Base-by-base conservation (phyloP, 2,797 vertebrate genomes). In the Eospalax fontanierii region DNA sequence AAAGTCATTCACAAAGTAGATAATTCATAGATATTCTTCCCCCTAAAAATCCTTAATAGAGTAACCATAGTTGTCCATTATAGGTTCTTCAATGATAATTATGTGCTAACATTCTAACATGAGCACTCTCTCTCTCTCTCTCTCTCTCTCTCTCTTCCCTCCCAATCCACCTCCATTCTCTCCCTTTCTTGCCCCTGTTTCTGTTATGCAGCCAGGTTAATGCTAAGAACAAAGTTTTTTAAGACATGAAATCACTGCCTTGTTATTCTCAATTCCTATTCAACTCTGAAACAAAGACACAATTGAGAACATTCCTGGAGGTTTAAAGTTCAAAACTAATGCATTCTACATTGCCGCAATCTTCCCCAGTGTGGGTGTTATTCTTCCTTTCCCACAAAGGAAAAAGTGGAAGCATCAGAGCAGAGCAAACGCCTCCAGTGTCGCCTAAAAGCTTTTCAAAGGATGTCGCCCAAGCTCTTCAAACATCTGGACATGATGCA, bases 231-330 rank as follows among this genome's bases (percentile, higher is more conserved):
- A 54, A 40, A 33, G 3, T 10, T 87, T 84, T 81, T 65, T n/a
- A 85, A 74, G 43, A 80, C 38, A 11, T 82, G 38, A 35, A 80
- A 59, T 22, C 22, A 76, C 33, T 61, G 6, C 11, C 18, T 87
- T 92, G 75, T 81, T 81, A 46, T 68, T 83, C 35, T 75, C 81
- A 35, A 18, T 54, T 24, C 10, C 26, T 81, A 28, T 74, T 54
- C 46, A 89, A 2, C 24, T 94, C 79, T 92, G 92, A 90, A 50
- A 68, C 14, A 91, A 89, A 93, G 54, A 75, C 38, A 82, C 40
- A 94, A 35, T 11, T 57, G 50, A 89, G 73, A 73, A 70, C 21
- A 79, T 54, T 75, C 18, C 0, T 38, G 12, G 73, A 88, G 15
- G 22, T 84, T 80, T 87, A 40, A 86, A 81, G 14, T 81, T 91